Conservation (phyloP, 2,888 invertebrate species). For the Miltochrista miniata region DNA sequence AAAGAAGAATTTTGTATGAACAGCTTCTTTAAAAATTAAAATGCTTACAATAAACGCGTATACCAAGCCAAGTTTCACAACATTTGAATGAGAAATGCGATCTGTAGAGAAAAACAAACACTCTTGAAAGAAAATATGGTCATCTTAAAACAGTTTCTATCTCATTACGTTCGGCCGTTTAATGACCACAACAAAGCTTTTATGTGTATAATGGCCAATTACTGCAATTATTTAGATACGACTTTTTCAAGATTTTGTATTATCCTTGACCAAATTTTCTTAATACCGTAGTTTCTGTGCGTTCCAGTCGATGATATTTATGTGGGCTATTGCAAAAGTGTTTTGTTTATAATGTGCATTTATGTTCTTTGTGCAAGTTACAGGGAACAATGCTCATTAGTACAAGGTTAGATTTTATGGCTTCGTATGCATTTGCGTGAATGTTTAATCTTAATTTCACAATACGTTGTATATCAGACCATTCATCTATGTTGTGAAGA, state of each 20-base stretch:
- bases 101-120: constrained; percentile 6
- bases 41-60: too few relatives aligned
- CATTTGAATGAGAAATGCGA: constrained; percentile 10
- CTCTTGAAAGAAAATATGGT: too few relatives aligned
- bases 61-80: too few relatives aligned
- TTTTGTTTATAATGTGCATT: constrained; percentile 39
- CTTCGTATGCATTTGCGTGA: constrained; percentile 15
- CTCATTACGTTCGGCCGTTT: too few relatives aligned
- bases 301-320: constrained; percentile 38
- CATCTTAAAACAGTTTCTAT: too few relatives aligned
- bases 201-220: too few relatives aligned
- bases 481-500: not conserved
- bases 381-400: constrained; percentile 48
- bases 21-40: too few relatives aligned
- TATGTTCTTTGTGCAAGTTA: constrained; percentile 50
- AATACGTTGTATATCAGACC: not conserved
- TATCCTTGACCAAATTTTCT: constrained; percentile 59
- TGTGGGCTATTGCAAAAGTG: constrained; percentile 42
- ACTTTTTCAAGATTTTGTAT: constrained; percentile 15
- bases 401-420: constrained; percentile 41
- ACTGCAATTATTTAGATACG: constrained; percentile 16
- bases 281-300: constrained; percentile 46
- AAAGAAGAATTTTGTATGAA: too few relatives aligned
- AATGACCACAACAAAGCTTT: too few relatives aligned
- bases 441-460: constrained; percentile 9